Conservation (phyloP, 1,140 invertebrate species). For the Berghia stephanieae region DNA sequence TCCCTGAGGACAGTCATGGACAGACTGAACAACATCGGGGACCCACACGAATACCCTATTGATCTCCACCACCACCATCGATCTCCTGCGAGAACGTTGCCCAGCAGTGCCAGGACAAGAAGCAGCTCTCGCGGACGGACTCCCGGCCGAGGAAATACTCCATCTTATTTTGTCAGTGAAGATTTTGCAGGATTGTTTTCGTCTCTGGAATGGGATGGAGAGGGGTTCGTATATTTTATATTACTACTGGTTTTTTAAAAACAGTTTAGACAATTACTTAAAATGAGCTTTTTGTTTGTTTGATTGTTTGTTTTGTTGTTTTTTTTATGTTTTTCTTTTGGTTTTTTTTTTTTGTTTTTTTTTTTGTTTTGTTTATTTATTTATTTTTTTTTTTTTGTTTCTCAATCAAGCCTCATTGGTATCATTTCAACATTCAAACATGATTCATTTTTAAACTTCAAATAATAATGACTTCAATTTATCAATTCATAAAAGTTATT, state of each 20-base stretch:
- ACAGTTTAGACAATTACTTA: neutral
- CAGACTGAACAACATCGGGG: conserved; percentile 62
- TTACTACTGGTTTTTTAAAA: neutral
- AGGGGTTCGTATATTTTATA: neutral
- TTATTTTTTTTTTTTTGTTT: too few relatives aligned
- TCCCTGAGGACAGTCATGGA: conserved; percentile 76
- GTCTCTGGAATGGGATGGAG: conserved; percentile 13
- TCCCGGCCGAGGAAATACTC: neutral
- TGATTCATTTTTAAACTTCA: too few relatives aligned
- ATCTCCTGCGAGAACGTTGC: neutral
- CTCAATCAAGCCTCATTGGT: too few relatives aligned
- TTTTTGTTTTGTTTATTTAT: neutral
- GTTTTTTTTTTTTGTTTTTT: neutral
- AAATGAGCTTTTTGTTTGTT: neutral
- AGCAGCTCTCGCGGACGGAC: neutral
- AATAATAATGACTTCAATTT: too few relatives aligned
- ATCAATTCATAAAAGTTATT: too few relatives aligned
- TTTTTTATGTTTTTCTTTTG: neutral
- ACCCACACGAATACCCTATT: neutral
- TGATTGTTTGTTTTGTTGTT: neutral
- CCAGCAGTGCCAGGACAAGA: neutral
- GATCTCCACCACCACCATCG: neutral
- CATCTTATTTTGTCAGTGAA: neutral
- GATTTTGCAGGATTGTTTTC: conserved; percentile 12
- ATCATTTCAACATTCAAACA: too few relatives aligned